These are phyloP conservation scores for Hybognathus amarus DNA, from an alignment of 2,797 vertebrate species.

Conservation along the genomic window DNA sequence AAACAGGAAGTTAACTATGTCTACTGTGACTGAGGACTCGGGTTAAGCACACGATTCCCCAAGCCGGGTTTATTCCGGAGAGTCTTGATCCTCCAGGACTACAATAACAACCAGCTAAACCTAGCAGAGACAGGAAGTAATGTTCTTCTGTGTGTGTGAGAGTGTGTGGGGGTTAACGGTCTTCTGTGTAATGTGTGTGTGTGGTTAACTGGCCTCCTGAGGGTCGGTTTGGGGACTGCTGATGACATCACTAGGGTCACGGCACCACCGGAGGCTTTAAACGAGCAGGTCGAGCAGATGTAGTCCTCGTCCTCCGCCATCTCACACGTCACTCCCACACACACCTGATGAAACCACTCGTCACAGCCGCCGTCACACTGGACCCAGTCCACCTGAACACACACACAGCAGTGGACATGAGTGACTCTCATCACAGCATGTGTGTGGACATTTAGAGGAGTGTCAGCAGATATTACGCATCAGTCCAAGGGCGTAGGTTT, in stretches of 20 bases:
- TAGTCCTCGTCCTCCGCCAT: conserved; percentile 99
- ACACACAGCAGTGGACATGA: no score
- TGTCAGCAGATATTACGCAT: no score
- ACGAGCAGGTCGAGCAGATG: conserved; percentile 93
- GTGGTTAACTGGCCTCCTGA: conserved; percentile 88
- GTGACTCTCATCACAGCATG: no score
- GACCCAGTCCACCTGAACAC: conserved; percentile 96
- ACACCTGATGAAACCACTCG: conserved; percentile 99
- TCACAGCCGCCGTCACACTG: conserved; percentile 99
- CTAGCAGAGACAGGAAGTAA: not conserved
- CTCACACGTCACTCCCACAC: conserved; percentile 95
- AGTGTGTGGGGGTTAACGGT: conserved; percentile 80
- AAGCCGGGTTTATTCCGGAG: not conserved
- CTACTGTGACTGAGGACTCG: not conserved
- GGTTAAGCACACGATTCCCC: not conserved
- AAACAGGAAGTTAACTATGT: not conserved
- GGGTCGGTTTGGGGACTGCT: conserved; percentile 76
- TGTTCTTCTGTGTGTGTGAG: not conserved
- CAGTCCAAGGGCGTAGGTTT: no score
- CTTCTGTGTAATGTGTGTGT: not conserved
- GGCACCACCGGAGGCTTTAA: conserved; percentile 73
- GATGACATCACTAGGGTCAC: conserved; percentile 79
- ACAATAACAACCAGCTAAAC: not conserved
- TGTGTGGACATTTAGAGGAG: not conserved
- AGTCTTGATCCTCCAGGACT: not conserved